Base-by-base conservation (phyloP, 1,140 invertebrate species). In the Hesperophylax magnus region DNA sequence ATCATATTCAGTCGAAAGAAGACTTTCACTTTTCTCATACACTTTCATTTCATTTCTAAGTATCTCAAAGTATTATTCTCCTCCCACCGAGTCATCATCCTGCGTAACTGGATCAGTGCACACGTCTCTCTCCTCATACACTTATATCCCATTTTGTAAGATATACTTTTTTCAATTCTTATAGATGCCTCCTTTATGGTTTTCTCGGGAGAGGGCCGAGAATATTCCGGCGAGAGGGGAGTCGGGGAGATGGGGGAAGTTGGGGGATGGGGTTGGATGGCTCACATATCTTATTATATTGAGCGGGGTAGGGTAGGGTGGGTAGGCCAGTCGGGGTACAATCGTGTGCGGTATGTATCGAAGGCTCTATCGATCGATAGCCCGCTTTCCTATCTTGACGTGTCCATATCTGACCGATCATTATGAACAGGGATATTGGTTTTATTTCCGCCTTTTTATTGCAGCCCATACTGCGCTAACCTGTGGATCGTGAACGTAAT, bases 141-240 rank as follows among this genome's bases (percentile, higher is more conserved):
- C 82, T 84, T 79, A 84, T 82, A 84, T 84, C 80, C 82, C 78
- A 84, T 84, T 84, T 82, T 81, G 80, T 80, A 80, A 84, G 82
- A 84, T 84, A 84, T 78, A 84, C 82, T 84, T 84, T 84, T 84
- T 84, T 84, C 82, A 84, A 84, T 84, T 84, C 82, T 84, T 81
- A 67, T 81, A 81, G 82, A 81, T 81, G 74, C 63, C 74, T 80
- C 77, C 79, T 77, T 81, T 77, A 67, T 72, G 71, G 74, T 77
- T 67, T 63, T 67, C 65, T 54, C 31, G 24, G 39, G 76, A n/a
- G 58, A 24, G 47, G 34, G 47, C 22, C 76, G 74, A 52, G 27
- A 56, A 60, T 47, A 47, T 47, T 47, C 39, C 39, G 9, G 52
- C 53, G 67, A 58, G 53, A 56, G 8, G 65, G 77, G 18, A 39